Base-by-base conservation (phyloP, 2,888 invertebrate species). In the Podotricha telesiphe region DNA sequence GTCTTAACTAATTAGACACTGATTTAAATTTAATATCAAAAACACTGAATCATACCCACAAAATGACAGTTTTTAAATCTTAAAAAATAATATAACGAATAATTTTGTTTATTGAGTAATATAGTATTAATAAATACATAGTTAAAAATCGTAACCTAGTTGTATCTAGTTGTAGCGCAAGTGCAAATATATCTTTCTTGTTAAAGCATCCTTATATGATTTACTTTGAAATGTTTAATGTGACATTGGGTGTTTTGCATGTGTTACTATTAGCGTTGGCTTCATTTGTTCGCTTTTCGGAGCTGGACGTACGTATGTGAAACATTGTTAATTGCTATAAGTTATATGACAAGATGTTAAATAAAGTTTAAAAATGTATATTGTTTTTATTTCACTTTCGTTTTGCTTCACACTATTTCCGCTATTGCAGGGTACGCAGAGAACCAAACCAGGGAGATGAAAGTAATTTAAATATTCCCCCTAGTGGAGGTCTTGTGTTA, bases 251-350 rank as follows among this genome's bases (percentile, higher is more conserved):
- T 51, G 59, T 51, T 66, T 42, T 62, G 42, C 50, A 42, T 66
- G 50, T 59, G 40, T 66, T 66, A 59, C 40, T 42, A 59, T 66
- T 59, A 66, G 58, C 40, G 58, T 66, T 59, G 50, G 66, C 50
- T 59, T 66, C 42, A 50, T 40, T 58, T 59, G 56, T 59, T 47
- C 75, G 79, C 77, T 74, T 74, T 68, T 63, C 62, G 75, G 78
- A 79, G 80, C 80, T 75, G 71, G 76, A 77, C 55, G 68, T 50
- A 67, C 50, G 48, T 67, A 56, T 67, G 67, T 67, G 67, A 48
- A 59, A 82, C 76, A 87, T 89, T 89, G 88, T 89, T 90, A 88
- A 85, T 86, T 86, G 86, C 83, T 89, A 82, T 89, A 89, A 89
- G 87, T 88, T 88, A 86, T 88, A 88, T 82, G 85, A 89, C 77